Base-by-base conservation (phyloP, 2,888 invertebrate genomes). In the Lycophotia porphyrea region DNA sequence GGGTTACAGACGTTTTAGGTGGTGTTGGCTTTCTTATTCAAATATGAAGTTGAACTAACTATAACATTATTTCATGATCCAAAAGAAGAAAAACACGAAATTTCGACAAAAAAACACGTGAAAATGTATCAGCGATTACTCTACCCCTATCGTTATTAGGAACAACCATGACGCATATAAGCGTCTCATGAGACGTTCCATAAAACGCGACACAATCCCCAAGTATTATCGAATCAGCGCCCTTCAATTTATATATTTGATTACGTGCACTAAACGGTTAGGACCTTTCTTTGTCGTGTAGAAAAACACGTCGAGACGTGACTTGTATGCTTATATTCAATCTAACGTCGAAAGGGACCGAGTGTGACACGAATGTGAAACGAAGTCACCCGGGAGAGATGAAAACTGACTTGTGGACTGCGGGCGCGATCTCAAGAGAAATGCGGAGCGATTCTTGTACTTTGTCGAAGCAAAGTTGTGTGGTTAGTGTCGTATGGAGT, bases 251-350 rank as follows among this genome's bases (percentile, higher is more conserved):
- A 90, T 91, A 89, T 91, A 90, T 90, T 88, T 88, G 89, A 91
- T 91, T 90, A 83, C 89, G 89, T 87, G 87, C 88, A 87, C 89
- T 89, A 88, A 90, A 89, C 88, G 90, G 89, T 76, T 75, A 66
- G 75, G 73, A 84, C 86, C 88, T 88, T 87, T 84, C 86, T 87
- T 87, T 85, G 87, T 88, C 89, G 82, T 87, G 89, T 87, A 87
- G 88, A 89, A 90, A 90, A 90, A 91, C 89, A 90, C 85, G 86
- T 80, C 47, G 72, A 61, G 49, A 92, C 93, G 93, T 93, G 93
- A 93, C 92, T 87, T 86, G 93, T 85, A 82, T 93, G 88, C 87
- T 90, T 91, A 92, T 90, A 91, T 93, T 92, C 93, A 93, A 93
- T 93, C 90, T 88, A 84, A 88, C 86, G 85, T 88, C 88, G 86